A percentile compares a stretch with the other conserved stretches of the same genome.
Evolutionary conservation across 2,113 vertebrate genomes (phyloP).

Genomic region (Pyrgilauda ruficollis): DNA sequence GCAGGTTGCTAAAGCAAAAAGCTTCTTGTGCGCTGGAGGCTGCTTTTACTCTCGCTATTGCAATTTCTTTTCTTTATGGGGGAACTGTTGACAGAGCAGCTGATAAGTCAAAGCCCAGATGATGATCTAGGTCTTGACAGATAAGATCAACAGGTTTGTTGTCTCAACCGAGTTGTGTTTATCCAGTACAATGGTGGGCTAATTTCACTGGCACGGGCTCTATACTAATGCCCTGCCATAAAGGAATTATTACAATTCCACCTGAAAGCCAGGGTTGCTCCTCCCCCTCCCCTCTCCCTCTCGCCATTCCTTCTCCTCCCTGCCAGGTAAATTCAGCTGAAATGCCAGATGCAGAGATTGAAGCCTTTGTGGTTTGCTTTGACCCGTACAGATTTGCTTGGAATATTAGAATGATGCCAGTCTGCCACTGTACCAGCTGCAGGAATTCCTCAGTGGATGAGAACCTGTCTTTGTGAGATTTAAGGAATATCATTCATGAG

Average conservation of each 20-base stretch:
- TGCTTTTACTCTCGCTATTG: background rate
- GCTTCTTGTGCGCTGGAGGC: background rate
- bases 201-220: background rate
- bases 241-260: background rate
- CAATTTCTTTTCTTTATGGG: background rate
- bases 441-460: background rate
- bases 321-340: background rate
- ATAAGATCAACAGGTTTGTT: constrained; percentile 33
- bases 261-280: background rate
- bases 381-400: background rate
- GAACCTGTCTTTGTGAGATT: background rate
- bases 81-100: constrained; percentile 17
- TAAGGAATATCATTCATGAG: background rate
- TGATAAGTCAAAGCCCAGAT: constrained; percentile 6
- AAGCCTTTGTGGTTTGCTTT: background rate
- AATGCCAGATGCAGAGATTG: background rate
- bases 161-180: background rate
- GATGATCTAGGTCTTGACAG: constrained; percentile 29
- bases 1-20: background rate
- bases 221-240: background rate
- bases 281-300: background rate
- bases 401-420: background rate
- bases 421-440: background rate
- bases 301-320: background rate
- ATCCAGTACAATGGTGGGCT: background rate